A percentile compares a stretch with the other conserved stretches of the same genome.
Evolutionary conservation across 2,797 vertebrate species (phyloP).

Genomic region (Sternotherus odoratus): DNA sequence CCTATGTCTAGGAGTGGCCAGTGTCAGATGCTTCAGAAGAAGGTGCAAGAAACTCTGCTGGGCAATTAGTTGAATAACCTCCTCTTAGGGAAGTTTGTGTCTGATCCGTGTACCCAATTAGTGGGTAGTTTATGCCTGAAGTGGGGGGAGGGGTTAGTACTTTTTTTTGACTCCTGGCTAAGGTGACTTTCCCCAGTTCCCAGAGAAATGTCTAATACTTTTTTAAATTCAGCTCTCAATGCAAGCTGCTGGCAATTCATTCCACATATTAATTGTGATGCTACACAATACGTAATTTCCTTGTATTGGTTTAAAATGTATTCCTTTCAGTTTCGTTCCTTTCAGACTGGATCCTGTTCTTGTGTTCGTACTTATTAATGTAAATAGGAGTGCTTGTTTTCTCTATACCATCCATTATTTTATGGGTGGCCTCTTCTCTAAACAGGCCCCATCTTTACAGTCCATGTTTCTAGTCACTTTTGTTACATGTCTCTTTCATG

Average conservation of each 20-base stretch:
- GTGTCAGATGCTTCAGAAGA: constrained; percentile 10
- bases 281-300: neutral
- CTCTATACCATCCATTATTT: neutral
- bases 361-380: neutral
- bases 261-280: constrained; percentile 16
- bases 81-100: constrained; percentile 18
- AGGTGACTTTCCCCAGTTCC: neutral
- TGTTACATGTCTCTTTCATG: neutral
- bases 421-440: neutral
- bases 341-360: constrained; percentile 23
- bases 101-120: neutral
- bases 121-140: too few relatives aligned
- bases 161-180: neutral
- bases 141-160: neutral
- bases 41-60: neutral
- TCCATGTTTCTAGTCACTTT: neutral
- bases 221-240: constrained; percentile 25
- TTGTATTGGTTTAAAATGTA: constrained; percentile 50
- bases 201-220: neutral
- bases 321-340: constrained; percentile 56
- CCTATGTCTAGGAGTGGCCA: neutral
- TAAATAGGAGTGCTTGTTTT: constrained; percentile 19
- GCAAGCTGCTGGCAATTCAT: constrained; percentile 28
- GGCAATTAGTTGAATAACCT: constrained; percentile 20
- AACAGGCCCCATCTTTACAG: neutral